These are phyloP conservation scores for Agonopterix heracliana DNA, from an alignment of 2,888 invertebrate species.

Conservation along the genomic window DNA sequence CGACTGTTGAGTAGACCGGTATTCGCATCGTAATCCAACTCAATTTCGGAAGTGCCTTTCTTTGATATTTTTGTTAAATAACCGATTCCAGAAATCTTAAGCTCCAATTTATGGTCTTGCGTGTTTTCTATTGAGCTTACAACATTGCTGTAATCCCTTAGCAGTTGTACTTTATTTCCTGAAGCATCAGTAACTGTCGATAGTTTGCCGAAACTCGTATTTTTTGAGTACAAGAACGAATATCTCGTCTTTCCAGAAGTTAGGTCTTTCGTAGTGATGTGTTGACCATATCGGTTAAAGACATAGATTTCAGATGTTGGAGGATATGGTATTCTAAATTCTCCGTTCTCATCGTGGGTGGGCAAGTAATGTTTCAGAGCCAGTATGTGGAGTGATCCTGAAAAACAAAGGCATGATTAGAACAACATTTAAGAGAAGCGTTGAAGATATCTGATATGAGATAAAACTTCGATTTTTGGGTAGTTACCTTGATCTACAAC, in stretches of 20 bases:
- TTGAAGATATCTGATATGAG: not conserved
- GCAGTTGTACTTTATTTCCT: slow-evolving; percentile 93
- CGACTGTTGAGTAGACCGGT: slow-evolving; percentile 90
- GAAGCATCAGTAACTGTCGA: slow-evolving; percentile 96
- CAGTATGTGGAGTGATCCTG: slow-evolving; percentile 87
- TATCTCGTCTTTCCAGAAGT: slow-evolving; percentile 96
- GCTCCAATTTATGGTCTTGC: slow-evolving; percentile 93
- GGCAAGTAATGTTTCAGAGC: slow-evolving; percentile 92
- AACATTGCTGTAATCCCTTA: slow-evolving; percentile 93
- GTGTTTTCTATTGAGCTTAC: slow-evolving; percentile 96
- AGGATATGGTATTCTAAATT: slow-evolving; percentile 95
- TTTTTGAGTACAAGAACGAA: slow-evolving; percentile 97
- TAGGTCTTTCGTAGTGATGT: slow-evolving; percentile 94
- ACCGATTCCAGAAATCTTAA: slow-evolving; percentile 95
- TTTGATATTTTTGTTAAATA: slow-evolving; percentile 91
- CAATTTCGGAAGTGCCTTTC: slow-evolving; percentile 91
- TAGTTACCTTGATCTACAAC: slow-evolving; percentile 92
- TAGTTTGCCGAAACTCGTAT: slow-evolving; percentile 95
- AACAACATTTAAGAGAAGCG: slow-evolving; percentile 5
- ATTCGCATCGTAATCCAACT: slow-evolving; percentile 92
- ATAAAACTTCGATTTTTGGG: not conserved
- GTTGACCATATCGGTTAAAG: slow-evolving; percentile 96
- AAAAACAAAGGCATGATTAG: not conserved
- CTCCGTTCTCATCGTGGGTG: slow-evolving; percentile 90
- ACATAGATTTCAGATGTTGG: slow-evolving; percentile 95